Evolutionary conservation across 2,797 vertebrate species (phyloP).

Genomic region (Enteromius thamalakanensis): DNA sequence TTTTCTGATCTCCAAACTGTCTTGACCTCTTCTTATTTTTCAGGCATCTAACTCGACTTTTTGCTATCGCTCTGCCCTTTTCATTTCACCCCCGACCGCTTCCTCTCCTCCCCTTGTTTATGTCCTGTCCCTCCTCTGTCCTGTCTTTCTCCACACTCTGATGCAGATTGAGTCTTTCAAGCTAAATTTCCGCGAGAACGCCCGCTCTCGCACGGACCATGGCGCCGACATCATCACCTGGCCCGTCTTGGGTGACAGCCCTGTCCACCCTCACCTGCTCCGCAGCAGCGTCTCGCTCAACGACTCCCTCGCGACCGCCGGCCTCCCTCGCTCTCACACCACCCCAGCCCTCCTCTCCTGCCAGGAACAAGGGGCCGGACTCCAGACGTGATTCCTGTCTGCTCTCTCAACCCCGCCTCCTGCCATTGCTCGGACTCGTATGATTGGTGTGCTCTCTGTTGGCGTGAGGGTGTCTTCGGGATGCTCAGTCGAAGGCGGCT

Average conservation of each 20-base stretch:
- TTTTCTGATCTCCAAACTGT: slow-evolving; percentile 70
- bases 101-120: slow-evolving; percentile 59
- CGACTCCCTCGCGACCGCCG: slow-evolving; percentile 66
- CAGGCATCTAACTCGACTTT: slow-evolving; percentile 98
- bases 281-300: slow-evolving; percentile 72
- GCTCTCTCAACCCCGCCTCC: slow-evolving; percentile 22
- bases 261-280: slow-evolving; percentile 68
- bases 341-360: slow-evolving; percentile 62
- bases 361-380: slow-evolving; percentile 60
- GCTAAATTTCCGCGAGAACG: slow-evolving; percentile 89
- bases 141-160: slow-evolving; percentile 68
- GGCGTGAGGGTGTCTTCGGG: neutral
- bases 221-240: slow-evolving; percentile 83
- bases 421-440: slow-evolving; percentile 32
- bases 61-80: slow-evolving; percentile 85
- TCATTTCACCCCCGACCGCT: slow-evolving; percentile 72
- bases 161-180: slow-evolving; percentile 95
- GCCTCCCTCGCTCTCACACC: slow-evolving; percentile 66
- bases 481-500: neutral
- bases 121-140: slow-evolving; percentile 61
- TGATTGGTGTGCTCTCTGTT: slow-evolving; percentile 42
- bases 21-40: slow-evolving; percentile 91
- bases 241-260: slow-evolving; percentile 75
- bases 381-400: slow-evolving; percentile 53
- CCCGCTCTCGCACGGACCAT: slow-evolving; percentile 89